Evolutionary conservation across 2,888 invertebrate species (phyloP), one percentile per base, ranked within the genome.

Genomic region (Blastobasis adustella): DNA sequence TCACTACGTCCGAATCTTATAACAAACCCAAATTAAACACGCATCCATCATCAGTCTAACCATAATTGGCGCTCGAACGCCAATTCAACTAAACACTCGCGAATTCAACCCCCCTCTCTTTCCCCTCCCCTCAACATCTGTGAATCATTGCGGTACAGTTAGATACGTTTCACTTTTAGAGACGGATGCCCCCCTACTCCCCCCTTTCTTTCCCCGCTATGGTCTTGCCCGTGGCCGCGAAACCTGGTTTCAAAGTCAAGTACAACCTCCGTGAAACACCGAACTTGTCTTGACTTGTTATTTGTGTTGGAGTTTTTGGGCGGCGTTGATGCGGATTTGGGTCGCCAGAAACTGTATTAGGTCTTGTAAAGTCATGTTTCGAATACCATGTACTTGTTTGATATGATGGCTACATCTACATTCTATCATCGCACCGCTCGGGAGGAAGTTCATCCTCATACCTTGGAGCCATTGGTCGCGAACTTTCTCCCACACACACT

Each of bases 111-210:
- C 23, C 23, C 23, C 23, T 23, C 23, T 23, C 23, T 23, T 23
- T 23, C 23, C 23, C 23, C 23, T 23, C 23, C 23, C 23, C 23
- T 23, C 23, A 50, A 40, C 9, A 49, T 37, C 49, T 45, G 49
- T 66, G 69, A 71, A 64, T 69, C 67, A 62, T 56, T 55, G 52
- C 58, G 53, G 63, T 70, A 79, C 82, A 69, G 80, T 79, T 80
- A 79, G 68, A 63, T 57, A 69, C 79, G 71, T 86, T 86, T 86
- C 86, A 86, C 86, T 86, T 86, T 85, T 84, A 71, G 79, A 79
- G 79, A 76, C 75, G 68, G 23, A 23, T 58, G 56, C 58, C 56
- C 56, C 65, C 66, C 58, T 64, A 60, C 55, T 55, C 52, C 62
- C 51, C 54, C 52, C 44, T 49, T 57, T 54, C 58, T 54, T 58